Evolutionary conservation across 2,888 invertebrate genomes (phyloP).

Genomic region (Ichneumoninae sp.): DNA sequence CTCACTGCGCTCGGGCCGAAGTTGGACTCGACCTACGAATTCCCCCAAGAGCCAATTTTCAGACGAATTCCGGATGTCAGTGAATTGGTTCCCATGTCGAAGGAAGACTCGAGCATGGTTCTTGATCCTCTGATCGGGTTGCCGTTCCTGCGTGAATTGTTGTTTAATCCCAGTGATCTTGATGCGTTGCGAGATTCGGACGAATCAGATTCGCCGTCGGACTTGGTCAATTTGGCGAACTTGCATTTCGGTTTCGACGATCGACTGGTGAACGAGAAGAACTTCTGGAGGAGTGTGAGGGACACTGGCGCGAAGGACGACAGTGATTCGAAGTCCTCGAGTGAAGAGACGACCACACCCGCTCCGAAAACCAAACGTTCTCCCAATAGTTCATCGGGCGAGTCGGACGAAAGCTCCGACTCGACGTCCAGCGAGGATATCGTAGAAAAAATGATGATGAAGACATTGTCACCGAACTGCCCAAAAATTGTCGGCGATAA

Average conservation of each 20-base stretch:
- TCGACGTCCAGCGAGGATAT: slow-evolving; percentile 22
- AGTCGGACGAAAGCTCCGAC: slow-evolving; percentile 14
- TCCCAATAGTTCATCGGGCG: slow-evolving; percentile 30
- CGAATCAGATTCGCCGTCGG: background rate
- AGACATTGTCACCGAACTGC: slow-evolving; percentile 6
- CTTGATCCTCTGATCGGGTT: background rate
- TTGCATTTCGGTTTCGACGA: background rate
- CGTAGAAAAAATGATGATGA: background rate
- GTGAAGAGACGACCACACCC: slow-evolving; percentile 17
- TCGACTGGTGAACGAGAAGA: background rate
- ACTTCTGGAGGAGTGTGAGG: background rate
- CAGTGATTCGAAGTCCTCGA: slow-evolving; percentile 38
- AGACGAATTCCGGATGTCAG: background rate
- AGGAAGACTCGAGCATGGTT: background rate
- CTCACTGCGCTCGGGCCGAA: background rate
- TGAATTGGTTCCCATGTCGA: background rate
- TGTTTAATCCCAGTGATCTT: background rate
- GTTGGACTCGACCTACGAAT: background rate
- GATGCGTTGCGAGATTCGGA: background rate
- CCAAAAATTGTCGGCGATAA: slow-evolving; percentile 31
- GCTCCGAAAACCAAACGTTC: slow-evolving; percentile 22
- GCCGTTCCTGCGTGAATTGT: background rate
- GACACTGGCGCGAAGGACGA: background rate
- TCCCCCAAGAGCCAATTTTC: background rate
- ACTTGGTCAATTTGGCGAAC: background rate